These are phyloP conservation scores for Molorchus minor DNA, from an alignment of 2,888 invertebrate genomes.

Conservation along the genomic window DNA sequence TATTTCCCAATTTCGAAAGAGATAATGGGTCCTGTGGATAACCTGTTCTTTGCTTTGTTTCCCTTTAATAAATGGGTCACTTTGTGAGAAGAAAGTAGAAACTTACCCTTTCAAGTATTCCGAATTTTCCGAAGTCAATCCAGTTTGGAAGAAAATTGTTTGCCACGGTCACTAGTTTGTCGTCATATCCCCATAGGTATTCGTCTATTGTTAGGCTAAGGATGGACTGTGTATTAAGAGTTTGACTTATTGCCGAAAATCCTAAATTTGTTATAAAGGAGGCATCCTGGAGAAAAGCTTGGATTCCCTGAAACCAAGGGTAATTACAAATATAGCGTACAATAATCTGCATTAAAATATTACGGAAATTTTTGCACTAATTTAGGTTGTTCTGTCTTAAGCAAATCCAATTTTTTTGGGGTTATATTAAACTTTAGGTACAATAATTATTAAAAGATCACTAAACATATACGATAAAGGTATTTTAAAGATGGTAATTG, in stretches of 20 bases:
- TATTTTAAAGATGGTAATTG: no score
- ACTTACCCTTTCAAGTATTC: constrained; percentile 81
- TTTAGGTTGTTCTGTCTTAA: no score
- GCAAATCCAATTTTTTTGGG: no score
- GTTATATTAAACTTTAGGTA: no score
- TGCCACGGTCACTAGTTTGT: constrained; percentile 75
- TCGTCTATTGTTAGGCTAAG: constrained; percentile 73
- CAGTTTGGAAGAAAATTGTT: constrained; percentile 76
- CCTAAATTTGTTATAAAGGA: constrained; percentile 69
- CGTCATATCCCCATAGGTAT: constrained; percentile 85
- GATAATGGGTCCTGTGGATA: no score
- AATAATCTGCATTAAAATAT: background rate
- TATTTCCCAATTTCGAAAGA: no score
- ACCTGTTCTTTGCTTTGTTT: no score
- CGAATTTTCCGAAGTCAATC: constrained; percentile 83
- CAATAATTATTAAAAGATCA: no score
- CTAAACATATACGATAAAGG: no score
- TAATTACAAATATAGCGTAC: background rate
- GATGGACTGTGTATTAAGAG: constrained; percentile 70
- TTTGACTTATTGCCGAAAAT: constrained; percentile 67
- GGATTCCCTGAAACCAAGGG: constrained; percentile 65
- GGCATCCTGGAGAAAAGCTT: constrained; percentile 66
- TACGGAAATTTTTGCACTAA: no score
- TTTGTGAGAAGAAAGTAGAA: constrained; percentile 17
- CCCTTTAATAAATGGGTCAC: no score